These are phyloP conservation scores for Tiliacea aurago DNA, from an alignment of 2,888 invertebrate species.

Conservation along the genomic window DNA sequence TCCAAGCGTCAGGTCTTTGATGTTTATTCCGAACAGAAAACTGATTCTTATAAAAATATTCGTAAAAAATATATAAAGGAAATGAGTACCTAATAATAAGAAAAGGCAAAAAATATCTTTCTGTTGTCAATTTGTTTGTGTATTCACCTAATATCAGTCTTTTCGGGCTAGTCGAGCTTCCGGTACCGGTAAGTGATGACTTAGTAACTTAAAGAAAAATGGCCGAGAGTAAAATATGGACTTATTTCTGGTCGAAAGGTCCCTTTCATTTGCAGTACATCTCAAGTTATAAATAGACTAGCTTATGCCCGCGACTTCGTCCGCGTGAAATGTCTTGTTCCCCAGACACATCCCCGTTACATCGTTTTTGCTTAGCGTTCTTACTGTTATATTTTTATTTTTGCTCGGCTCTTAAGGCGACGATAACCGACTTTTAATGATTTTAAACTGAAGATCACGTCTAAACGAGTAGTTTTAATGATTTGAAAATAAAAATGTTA, in stretches of 20 bases:
- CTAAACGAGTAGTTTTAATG: too few species aligned
- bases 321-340: too few species aligned
- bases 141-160: slow-evolving; percentile 4
- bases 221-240: slow-evolving; percentile 29
- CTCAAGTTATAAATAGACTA: slow-evolving; percentile 20
- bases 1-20: slow-evolving; percentile 20
- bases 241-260: slow-evolving; percentile 24
- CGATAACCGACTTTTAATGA: too few species aligned
- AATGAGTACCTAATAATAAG: not conserved
- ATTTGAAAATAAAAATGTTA: too few species aligned
- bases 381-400: too few species aligned
- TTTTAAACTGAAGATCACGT: too few species aligned
- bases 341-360: too few species aligned
- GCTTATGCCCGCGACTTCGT: too few species aligned
- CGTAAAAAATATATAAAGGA: slow-evolving; percentile 11
- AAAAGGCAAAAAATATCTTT: not conserved
- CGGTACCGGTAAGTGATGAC: slow-evolving; percentile 12
- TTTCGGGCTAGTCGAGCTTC: not conserved
- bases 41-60: slow-evolving; percentile 1
- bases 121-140: not conserved
- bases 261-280: slow-evolving; percentile 39
- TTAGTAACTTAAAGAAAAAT: slow-evolving; percentile 21
- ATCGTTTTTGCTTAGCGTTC: too few species aligned
- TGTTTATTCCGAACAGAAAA: not conserved
- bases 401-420: too few species aligned